Base-by-base conservation (phyloP, 1,140 invertebrate species). In the Plectrocnemia conspersa region DNA sequence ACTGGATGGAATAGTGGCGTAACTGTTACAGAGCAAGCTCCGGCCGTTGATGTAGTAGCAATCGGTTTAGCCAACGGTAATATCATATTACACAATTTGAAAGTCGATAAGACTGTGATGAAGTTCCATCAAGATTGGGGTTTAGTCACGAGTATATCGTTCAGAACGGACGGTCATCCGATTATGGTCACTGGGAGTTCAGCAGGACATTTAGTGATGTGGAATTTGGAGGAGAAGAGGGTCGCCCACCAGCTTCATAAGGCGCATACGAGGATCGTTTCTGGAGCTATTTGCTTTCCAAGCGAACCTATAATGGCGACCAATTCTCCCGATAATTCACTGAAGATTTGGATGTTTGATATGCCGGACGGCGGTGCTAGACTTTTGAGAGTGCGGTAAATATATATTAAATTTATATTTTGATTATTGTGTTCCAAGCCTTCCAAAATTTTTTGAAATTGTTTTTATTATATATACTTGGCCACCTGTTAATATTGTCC, bases 341-440 rank as follows among this genome's bases (percentile, higher is more conserved):
- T 99, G 15, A 97, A 97, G 73, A 74, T 94, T 40, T 98, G 95
- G 89, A 93, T 96, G 54, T 97, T 98, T 79, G 95, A 98, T 71
- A 78, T 87, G 77, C 78, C 89, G 19, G 94, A 97, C 79, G 91
- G 89, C 16, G 84, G 85, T 18, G 91, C 86, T 3, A 79, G 93
- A 61, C 71, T 97, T 33, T 72, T 97, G n/a, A 80, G 85, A 56
- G 79, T 86, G 61, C 71, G 74, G 74, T 76, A 61, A 40, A 42
- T 56, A 50, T 29, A 11, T 19, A 22, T 45, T 23, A 40, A 41
- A 29, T 13, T 13, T 11, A 18, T 15, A 10, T 38, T 13, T n/a
- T n/a, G n/a, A n/a, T n/a, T n/a, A n/a, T n/a, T n/a, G n/a, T n/a
- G n/a, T n/a, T n/a, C n/a, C n/a, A n/a, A n/a, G n/a, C n/a, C n/a